Conservation (phyloP, 1,140 invertebrate genomes). For the Megalonaias nervosa region DNA sequence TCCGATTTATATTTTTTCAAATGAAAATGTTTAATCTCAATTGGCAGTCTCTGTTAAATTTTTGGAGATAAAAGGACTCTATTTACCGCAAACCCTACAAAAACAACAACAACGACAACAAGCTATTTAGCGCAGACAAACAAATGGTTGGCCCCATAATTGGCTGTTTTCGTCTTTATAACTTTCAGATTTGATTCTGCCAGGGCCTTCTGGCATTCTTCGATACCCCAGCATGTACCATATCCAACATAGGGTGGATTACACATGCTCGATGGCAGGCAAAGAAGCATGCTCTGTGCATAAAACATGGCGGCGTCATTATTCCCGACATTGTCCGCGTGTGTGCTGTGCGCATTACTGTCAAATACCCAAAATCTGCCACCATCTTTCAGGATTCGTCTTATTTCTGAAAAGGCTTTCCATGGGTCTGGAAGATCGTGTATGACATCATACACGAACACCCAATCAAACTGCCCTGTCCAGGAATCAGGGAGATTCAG, state of each 20-base stretch:
- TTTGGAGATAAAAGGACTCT: too few relatives aligned
- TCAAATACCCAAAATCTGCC: background rate
- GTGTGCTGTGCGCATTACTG: background rate
- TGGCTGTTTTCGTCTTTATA: too few relatives aligned
- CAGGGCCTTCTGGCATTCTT: background rate
- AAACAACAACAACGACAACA: too few relatives aligned
- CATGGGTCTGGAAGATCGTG: slow-evolving; percentile 4
- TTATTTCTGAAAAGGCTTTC: slow-evolving; percentile 1
- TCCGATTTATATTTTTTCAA: too few relatives aligned
- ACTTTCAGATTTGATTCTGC: background rate
- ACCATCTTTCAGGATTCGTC: slow-evolving; percentile 1
- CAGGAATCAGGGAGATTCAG: background rate
- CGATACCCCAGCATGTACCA: background rate
- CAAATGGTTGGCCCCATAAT: too few relatives aligned
- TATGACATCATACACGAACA: slow-evolving; percentile 6
- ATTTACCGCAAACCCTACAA: too few relatives aligned
- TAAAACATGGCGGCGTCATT: background rate
- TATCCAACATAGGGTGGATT: background rate
- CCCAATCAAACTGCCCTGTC: slow-evolving; percentile 1
- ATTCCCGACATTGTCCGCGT: background rate
- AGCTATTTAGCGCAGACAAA: too few relatives aligned
- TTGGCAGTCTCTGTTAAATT: too few relatives aligned
- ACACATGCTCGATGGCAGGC: background rate
- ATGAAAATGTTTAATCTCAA: too few relatives aligned
- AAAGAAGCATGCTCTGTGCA: background rate